These are phyloP conservation scores for Oligia latruncula DNA, from an alignment of 2,888 invertebrate genomes.

Conservation along the genomic window DNA sequence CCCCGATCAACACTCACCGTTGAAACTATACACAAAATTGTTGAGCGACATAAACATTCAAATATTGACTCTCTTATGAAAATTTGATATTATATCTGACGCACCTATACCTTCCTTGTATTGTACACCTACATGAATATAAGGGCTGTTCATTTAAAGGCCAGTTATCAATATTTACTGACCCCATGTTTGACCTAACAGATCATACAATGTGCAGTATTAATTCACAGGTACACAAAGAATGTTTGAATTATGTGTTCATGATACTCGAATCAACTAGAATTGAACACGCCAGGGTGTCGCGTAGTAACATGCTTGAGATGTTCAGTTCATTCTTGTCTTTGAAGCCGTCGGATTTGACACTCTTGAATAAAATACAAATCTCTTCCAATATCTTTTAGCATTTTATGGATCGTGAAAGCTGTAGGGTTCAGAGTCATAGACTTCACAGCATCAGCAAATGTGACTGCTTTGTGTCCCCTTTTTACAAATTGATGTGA, in stretches of 20 bases:
- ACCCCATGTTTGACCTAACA: conserved; percentile 32
- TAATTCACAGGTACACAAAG: conserved; percentile 49
- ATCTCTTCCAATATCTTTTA: not conserved
- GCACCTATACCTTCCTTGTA: not conserved
- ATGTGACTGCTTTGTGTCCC: too few relatives aligned
- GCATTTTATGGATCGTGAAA: conserved; percentile 1
- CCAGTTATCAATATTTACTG: conserved; percentile 51
- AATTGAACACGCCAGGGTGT: conserved; percentile 2
- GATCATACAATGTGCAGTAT: conserved; percentile 37
- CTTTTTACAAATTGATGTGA: not conserved
- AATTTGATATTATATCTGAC: conserved; percentile 7
- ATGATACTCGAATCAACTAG: conserved; percentile 24
- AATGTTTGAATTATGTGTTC: conserved; percentile 26
- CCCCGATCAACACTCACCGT: not conserved
- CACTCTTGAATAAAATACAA: not conserved
- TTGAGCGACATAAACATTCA: not conserved
- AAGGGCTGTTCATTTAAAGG: conserved; percentile 28
- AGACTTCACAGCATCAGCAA: not conserved
- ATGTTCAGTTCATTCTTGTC: not conserved
- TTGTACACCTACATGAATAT: not conserved
- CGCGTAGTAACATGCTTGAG: not conserved
- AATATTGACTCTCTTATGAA: conserved; percentile 27
- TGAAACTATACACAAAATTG: conserved; percentile 2
- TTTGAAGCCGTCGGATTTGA: not conserved
- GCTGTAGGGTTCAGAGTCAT: not conserved